Percentiles rank a stretch among this genome's conserved stretches.
Evolutionary conservation across 2,888 invertebrate genomes (phyloP).

Genomic region (Laothoe populi): DNA sequence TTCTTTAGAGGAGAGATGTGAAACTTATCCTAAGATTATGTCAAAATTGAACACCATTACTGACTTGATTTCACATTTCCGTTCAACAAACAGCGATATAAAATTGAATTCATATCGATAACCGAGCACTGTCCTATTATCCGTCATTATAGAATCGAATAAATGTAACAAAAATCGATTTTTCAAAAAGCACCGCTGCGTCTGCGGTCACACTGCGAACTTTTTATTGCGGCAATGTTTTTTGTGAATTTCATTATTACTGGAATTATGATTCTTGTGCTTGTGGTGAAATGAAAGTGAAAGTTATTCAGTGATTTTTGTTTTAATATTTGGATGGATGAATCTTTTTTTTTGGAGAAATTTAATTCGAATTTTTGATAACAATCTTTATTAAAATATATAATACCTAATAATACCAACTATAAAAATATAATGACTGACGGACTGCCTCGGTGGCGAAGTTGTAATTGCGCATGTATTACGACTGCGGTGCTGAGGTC

Average conservation of each 20-base stretch:
- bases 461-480: no score
- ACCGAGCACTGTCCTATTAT: slow-evolving; percentile 50
- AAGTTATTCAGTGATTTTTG: slow-evolving; percentile 1
- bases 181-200: slow-evolving; percentile 61
- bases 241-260: slow-evolving; percentile 33
- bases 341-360: no score
- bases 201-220: slow-evolving; percentile 60
- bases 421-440: no score
- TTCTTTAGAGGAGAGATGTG: no score
- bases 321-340: not conserved
- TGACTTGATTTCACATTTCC: slow-evolving; percentile 23
- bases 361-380: no score
- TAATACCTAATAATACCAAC: no score
- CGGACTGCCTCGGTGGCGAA: no score
- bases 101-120: slow-evolving; percentile 44
- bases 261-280: slow-evolving; percentile 12
- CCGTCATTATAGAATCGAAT: slow-evolving; percentile 61
- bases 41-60: no score
- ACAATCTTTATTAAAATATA: no score
- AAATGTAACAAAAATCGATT: slow-evolving; percentile 57
- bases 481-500: no score
- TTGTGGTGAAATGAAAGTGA: slow-evolving; percentile 19
- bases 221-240: slow-evolving; percentile 55
- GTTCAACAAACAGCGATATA: slow-evolving; percentile 12
- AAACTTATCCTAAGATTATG: no score